Evolutionary conservation across 2,113 vertebrate species (phyloP).

Genomic region (Blennius ocellaris): DNA sequence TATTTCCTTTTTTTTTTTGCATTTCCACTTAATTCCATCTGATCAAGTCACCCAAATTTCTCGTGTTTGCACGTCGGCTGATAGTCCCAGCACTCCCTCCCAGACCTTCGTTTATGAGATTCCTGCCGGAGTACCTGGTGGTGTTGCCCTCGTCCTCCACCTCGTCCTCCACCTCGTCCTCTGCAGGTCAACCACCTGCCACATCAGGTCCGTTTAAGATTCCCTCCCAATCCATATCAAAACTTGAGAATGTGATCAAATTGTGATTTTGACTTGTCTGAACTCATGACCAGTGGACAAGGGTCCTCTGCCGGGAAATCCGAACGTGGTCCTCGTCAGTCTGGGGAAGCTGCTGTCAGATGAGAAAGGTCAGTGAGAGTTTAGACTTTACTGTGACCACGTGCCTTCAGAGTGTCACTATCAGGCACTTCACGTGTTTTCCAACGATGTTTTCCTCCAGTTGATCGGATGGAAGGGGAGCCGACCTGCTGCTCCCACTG

Average conservation of each 20-base stretch:
- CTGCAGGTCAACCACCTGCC: neutral
- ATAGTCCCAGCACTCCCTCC: constrained; percentile 63
- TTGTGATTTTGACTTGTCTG: constrained; percentile 1
- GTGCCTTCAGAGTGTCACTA: constrained; percentile 10
- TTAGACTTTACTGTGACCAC: constrained; percentile 20
- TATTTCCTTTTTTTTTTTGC: neutral
- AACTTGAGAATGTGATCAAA: neutral
- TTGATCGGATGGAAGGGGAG: constrained; percentile 37
- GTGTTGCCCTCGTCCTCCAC: constrained; percentile 34
- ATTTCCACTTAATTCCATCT: neutral
- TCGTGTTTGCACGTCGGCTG: constrained; percentile 1
- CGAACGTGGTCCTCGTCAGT: constrained; percentile 80
- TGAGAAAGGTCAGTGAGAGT: constrained; percentile 65
- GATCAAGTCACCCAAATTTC: neutral
- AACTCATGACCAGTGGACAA: constrained; percentile 42
- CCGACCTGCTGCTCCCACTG: constrained; percentile 69
- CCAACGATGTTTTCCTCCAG: constrained; percentile 52
- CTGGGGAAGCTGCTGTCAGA: constrained; percentile 76
- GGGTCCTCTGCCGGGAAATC: constrained; percentile 74
- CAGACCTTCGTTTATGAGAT: constrained; percentile 60
- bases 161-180: constrained; percentile 12
- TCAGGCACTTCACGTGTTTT: neutral
- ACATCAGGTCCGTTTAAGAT: neutral
- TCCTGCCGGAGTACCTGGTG: constrained; percentile 64
- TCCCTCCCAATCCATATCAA: neutral